Evolutionary conservation across 2,113 vertebrate species (phyloP).

Genomic region (Microtus richardsoni): DNA sequence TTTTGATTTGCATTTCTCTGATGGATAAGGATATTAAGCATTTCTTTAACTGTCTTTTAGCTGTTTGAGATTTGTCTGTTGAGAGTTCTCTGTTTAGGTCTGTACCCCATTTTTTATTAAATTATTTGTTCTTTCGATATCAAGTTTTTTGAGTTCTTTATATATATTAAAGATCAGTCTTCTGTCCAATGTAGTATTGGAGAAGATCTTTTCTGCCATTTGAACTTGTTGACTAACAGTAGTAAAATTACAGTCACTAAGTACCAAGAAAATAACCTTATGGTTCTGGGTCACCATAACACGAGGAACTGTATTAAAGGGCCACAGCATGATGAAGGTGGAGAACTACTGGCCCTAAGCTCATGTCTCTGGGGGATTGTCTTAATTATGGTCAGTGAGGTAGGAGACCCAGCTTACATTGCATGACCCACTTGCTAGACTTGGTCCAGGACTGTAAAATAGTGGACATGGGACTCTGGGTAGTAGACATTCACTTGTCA

Average conservation of each 20-base stretch:
- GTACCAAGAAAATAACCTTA: neutral
- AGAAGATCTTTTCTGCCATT: too few relatives aligned
- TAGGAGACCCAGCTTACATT: neutral
- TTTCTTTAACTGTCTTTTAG: too few relatives aligned
- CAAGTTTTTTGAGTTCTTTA: too few relatives aligned
- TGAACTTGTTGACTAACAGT: neutral
- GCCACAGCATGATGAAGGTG: neutral
- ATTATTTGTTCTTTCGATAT: too few relatives aligned
- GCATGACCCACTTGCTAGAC: too few relatives aligned
- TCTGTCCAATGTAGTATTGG: too few relatives aligned
- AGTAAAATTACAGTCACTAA: neutral
- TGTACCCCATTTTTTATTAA: too few relatives aligned
- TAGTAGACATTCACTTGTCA: neutral
- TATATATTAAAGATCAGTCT: too few relatives aligned
- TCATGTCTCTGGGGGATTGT: neutral
- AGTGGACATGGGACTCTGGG: neutral
- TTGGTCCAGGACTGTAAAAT: neutral
- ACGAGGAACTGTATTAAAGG: neutral
- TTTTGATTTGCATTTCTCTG: too few relatives aligned
- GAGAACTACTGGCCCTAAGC: neutral
- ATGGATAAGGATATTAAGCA: too few relatives aligned
- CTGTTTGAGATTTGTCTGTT: too few relatives aligned
- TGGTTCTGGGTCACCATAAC: neutral
- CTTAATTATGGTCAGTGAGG: neutral
- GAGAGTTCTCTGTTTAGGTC: too few relatives aligned